phyloP scores from a whole-genome alignment of 2,797 vertebrate species.

The Fratercula arctica region DNA sequence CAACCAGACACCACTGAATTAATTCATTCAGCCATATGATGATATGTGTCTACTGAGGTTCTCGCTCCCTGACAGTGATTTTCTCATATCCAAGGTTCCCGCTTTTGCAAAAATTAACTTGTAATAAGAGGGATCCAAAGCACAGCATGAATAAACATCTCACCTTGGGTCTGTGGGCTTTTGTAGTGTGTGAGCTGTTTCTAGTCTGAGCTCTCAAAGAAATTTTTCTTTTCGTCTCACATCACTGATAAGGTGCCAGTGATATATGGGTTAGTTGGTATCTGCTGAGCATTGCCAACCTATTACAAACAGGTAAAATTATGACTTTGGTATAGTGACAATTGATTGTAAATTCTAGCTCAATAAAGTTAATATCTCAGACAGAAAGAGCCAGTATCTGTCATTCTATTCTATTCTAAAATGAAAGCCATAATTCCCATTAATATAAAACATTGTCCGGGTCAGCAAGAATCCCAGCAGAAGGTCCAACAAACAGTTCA shows the following conservation, averaged over 20 bases:
- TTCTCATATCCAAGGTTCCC: not conserved
- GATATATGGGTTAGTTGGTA: not conserved
- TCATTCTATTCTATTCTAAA: not conserved
- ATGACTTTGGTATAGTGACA: not conserved
- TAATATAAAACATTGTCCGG: not conserved
- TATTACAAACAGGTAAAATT: not conserved
- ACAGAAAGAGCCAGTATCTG: not conserved
- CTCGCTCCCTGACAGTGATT: not conserved
- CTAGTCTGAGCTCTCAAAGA: not conserved
- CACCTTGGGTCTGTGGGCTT: not conserved
- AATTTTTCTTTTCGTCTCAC: not conserved
- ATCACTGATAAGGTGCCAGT: not conserved
- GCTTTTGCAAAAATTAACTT: not conserved
- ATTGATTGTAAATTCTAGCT: slow-evolving; percentile 15
- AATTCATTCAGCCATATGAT: not conserved
- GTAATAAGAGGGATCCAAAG: not conserved
- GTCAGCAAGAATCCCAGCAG: not conserved
- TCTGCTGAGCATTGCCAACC: slow-evolving; percentile 4
- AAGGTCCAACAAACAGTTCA: not conserved
- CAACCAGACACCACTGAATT: not conserved
- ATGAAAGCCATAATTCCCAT: not conserved
- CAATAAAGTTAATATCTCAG: not conserved
- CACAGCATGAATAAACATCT: not conserved
- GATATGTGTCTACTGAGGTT: not conserved
- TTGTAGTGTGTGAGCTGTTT: not conserved